Base-by-base conservation (phyloP, 2,113 vertebrate genomes). In the Odocoileus hemionus region DNA sequence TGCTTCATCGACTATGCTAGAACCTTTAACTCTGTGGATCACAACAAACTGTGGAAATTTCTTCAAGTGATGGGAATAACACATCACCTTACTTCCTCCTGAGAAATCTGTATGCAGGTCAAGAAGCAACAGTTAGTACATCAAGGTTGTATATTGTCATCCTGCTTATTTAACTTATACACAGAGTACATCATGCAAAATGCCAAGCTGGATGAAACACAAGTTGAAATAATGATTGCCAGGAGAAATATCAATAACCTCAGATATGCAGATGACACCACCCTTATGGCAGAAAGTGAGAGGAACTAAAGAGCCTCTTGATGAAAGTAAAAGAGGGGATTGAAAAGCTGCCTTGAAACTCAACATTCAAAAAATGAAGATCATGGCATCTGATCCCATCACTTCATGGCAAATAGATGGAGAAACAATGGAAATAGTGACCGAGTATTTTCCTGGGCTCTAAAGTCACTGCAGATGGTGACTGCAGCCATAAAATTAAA, bases 331-430 rank as follows among this genome's bases (percentile, higher is more conserved):
- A 70, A 70, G n/a, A 70, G 10, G 5, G 39, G n/a, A 70, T 5
- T 70, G 19, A 70, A 36, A 70, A 39, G 9, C 19, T 70, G n/a
- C 19, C 67, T 70, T 70, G 17, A 70, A 70, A 6, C n/a, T 36
- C 19, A 70, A 12, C 19, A 23, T 70, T 70, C 67, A 70, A 12
- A 23, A 70, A 70, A 39, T 39, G n/a, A 70, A 70, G 19, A 39
- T 39, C 67, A 23, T 39, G 10, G n/a, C 67, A 70, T 70, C 36
- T 0, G 0, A 11, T 70, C n/a, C 4, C 10, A 70, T 39, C 0
- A 5, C 19, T 70, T 70, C 5, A 70, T 36, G 4, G n/a, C n/a
- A 36, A 36, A 36, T 36, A 36, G 67, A 23, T 6, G 67, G 5
- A 39, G 67, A 70, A 39, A 21, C 19, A 39, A 23, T 70, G n/a